phyloP scores from a whole-genome alignment of 2,888 invertebrate genomes.

The Achlya flavicornis region DNA sequence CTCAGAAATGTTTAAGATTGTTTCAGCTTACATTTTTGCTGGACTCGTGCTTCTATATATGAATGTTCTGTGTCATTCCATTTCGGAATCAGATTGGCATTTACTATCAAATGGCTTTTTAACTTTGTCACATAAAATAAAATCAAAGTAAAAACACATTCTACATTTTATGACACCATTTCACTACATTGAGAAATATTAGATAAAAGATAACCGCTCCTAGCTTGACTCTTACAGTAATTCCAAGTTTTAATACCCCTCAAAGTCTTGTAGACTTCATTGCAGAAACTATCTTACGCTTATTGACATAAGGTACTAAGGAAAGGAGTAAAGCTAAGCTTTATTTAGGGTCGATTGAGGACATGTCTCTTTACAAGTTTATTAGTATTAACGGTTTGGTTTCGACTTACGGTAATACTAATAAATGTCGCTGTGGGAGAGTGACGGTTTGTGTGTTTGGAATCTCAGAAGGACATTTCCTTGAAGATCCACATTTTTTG shows the following conservation, averaged over 20 bases:
- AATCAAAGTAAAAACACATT: no score
- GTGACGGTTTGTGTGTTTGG: background rate
- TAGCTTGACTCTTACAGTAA: background rate
- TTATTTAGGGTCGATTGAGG: slow-evolving; percentile 25
- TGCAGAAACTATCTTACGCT: slow-evolving; percentile 23
- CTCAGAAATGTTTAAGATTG: no score
- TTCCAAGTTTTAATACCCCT: background rate
- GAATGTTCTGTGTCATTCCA: no score
- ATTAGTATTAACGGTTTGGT: slow-evolving; percentile 28
- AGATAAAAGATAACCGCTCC: background rate
- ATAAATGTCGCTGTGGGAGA: slow-evolving; percentile 6
- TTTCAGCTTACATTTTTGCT: no score
- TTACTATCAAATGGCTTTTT: no score
- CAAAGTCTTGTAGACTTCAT: slow-evolving; percentile 14
- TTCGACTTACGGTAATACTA: slow-evolving; percentile 8
- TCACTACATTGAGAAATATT: no score
- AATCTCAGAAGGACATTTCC: background rate
- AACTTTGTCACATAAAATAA: no score
- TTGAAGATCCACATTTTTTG: background rate
- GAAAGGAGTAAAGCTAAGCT: slow-evolving; percentile 17
- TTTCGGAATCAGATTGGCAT: no score
- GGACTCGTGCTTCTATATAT: no score
- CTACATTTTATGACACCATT: no score
- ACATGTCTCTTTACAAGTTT: slow-evolving; percentile 28
- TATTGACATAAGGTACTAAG: slow-evolving; percentile 21